Base-by-base conservation (phyloP, 2,888 invertebrate species). In the Chalcis sispes region DNA sequence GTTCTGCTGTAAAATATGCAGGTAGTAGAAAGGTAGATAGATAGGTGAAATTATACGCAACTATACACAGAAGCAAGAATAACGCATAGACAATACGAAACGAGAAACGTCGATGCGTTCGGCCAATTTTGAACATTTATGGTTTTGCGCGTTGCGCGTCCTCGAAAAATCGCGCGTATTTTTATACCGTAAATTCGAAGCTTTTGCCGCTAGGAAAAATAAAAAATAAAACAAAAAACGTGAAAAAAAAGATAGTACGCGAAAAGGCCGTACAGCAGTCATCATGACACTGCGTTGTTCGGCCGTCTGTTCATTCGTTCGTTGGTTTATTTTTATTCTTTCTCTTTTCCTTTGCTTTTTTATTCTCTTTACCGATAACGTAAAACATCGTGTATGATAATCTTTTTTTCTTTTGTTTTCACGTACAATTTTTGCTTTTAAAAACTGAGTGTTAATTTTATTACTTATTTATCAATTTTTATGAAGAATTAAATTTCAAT, bases 91-190 rank as follows among this genome's bases (percentile, higher is more conserved):
- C 5, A 46, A 13, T 15, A 23, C 1, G 23, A 59, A 13, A 20
- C 29, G 29, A 5, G 20, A 10, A 65, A 27, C 40, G 42, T 25
- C 69, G 46, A 69, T 69, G 58, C 23, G 25, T 15, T n/a, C 29
- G 29, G 42, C 36, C 70, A 59, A 36, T 40, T 70, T 70, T 32
- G n/a, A 59, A 59, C 50, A 59, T 61, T 70, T 50, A 70, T 48
- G 59, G 25, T n/a, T 69, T 25, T 13, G 4, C 27, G 18, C 67
- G 15, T 56, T 23, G 42, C 27, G 42, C 56, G 29, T n/a, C n/a
- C n/a, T n/a, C n/a, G n/a, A 56, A 58, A 46, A 56, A n/a, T n/a
- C n/a, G n/a, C 56, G 67, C 56, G 67, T 56, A 58, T 58, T 67
- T 67, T 67, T 67, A 42, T 67, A 58, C 46, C 67, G 46, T 56